Evolutionary conservation across 2,113 vertebrate species (phyloP), one percentile per base, ranked within the genome.

Genomic region (Rhombomys opimus): DNA sequence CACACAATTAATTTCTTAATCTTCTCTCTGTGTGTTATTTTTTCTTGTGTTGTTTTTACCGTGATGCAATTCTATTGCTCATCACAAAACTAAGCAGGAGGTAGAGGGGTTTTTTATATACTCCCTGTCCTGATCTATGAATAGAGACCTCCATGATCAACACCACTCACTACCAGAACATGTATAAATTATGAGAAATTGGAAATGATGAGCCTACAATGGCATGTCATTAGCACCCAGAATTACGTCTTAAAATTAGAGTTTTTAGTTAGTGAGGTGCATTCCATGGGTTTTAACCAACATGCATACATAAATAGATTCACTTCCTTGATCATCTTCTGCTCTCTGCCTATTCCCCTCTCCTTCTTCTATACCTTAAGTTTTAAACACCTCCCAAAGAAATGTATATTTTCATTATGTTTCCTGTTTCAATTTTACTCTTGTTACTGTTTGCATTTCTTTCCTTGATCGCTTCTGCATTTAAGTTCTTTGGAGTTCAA

Each of bases 401-500:
- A 96, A 61, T 27, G 68, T 76, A 32, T 59, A 87, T 92, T 94
- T 90, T 87, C 38, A 87, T 22, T 14, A 84, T 80, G n/a, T 1
- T 67, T 85, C 30, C 59, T 84, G 65, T 72, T 77, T 75, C 61
- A 57, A 35, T 92, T 25, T 96, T 93, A 13, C 7, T 93, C 65
- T 91, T 82, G 8, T 35, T 76, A 88, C 41, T 63, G 38, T 72
- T 70, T 82, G 8, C 32, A 18, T 75, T 88, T 78, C 9, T 46
- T 82, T 92, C 17, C n/a, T 93, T 4, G 7, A 41, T 57, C 67
- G 96, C 59, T 82, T 65, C 35, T 80, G 17, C 12, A 88, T 78
- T 93, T 57, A 94, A 88, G 8, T 80, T 89, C 12, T 86, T 54
- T 93, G 32, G 72, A 81, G 0, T 85, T 96, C 41, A 88, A 87